Base-by-base conservation (phyloP, 2,797 vertebrate species). In the Nyctalus aviator region DNA sequence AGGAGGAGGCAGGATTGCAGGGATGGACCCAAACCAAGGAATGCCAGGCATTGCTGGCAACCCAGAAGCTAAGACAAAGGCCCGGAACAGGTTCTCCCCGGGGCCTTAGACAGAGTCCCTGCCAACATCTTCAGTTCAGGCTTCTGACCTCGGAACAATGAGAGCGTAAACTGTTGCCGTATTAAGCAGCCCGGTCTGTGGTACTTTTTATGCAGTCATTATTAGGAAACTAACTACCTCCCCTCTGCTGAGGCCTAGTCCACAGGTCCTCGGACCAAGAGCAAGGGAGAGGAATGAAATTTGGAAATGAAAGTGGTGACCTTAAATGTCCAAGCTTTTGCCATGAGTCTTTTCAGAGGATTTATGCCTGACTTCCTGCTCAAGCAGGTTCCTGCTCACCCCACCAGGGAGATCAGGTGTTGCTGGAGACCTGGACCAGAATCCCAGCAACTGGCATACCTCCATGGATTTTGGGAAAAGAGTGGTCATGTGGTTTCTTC, bases 401-500 rank as follows among this genome's bases (percentile, higher is more conserved):
- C 20, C 8, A 11, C 8, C 27, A n/a, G 13, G 50, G 50, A 69
- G 37, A 25, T 2, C 0, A 10, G 18, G 20, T 0, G 1, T 71
- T 55, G 18, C 17, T 17, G 23, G 23, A 5, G 37, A 71, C 53
- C 35, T 35, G 27, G 17, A 10, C 14, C 12, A 21, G 10, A 59
- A 48, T 55, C 62, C 41, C 82, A 50, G 55, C 3, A 15, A 18
- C 2, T 1, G 62, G 7, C 8, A n/a, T 27, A 50, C 1, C 2
- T 50, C 4, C 14, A 17, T 3, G 11, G 35, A 25, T 48, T 3
- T 2, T 1, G n/a, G 0, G 8, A 14, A 44, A 66, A 32, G 2
- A 53, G 35, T 0, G 0, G 14, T 41, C 41, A 32, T 9, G 23
- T 2, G 4, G 44, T 30, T 44, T 20, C 55, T 75, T 73, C 27